These are phyloP conservation scores for Capromys pilorides DNA, from an alignment of 2,797 vertebrate genomes.

Conservation along the genomic window DNA sequence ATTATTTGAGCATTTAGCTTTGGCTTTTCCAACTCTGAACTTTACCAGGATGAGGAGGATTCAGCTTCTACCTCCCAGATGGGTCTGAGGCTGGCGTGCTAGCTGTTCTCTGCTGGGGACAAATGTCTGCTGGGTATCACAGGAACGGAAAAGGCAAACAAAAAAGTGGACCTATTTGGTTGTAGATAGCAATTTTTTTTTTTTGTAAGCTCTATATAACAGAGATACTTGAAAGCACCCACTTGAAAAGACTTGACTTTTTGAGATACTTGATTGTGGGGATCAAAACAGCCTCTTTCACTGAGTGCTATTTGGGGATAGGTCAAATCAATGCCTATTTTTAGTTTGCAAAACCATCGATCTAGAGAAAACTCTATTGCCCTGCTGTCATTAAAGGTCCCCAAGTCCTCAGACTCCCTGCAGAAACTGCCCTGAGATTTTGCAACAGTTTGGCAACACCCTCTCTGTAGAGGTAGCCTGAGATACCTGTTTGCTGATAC, in stretches of 20 bases:
- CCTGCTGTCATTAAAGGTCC: conserved; percentile 53
- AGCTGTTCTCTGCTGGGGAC: not conserved
- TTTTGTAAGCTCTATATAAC: conserved; percentile 5
- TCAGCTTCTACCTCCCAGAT: not conserved
- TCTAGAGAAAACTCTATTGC: conserved; percentile 66
- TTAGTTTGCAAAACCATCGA: conserved; percentile 79
- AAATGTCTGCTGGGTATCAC: not conserved
- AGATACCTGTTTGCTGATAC: not conserved
- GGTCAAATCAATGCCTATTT: conserved; percentile 66
- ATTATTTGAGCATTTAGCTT: not conserved
- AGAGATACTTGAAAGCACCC: conserved; percentile 59
- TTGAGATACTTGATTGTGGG: conserved; percentile 81
- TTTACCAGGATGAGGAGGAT: not conserved
- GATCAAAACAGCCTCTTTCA: conserved; percentile 76
- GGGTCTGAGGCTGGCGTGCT: not conserved
- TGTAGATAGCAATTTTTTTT: conserved; percentile 39
- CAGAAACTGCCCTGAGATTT: conserved; percentile 43
- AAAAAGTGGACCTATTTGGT: not conserved
- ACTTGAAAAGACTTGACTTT: conserved; percentile 78
- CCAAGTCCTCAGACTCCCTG: not conserved
- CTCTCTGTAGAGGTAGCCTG: not conserved
- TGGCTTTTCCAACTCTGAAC: not conserved
- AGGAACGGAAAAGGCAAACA: not conserved
- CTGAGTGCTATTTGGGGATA: conserved; percentile 56
- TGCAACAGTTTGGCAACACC: not conserved